phyloP scores from a whole-genome alignment of 2,888 invertebrate genomes.

The Hybos culiciformis region DNA sequence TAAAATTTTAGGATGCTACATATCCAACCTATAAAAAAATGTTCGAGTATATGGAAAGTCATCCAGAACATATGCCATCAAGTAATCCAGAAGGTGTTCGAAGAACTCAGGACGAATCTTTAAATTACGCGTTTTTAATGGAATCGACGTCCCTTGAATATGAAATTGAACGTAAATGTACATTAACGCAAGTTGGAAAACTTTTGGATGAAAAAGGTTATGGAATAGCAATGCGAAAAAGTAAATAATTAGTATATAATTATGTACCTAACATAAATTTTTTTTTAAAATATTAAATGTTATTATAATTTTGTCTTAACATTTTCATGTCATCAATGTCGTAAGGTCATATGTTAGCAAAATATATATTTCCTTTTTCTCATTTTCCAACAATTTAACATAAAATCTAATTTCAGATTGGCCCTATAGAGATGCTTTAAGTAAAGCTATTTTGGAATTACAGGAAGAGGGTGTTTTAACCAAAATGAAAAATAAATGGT shows the following conservation, averaged over 20 bases:
- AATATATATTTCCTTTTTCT: neutral
- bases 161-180: slow-evolving; percentile 48
- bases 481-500: slow-evolving; percentile 74
- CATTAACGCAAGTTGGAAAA: slow-evolving; percentile 45
- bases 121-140: slow-evolving; percentile 63
- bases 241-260: slow-evolving; percentile 28
- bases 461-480: slow-evolving; percentile 72
- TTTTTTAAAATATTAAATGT: neutral
- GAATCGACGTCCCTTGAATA: slow-evolving; percentile 69
- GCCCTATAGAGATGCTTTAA: slow-evolving; percentile 56
- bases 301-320: neutral
- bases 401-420: slow-evolving; percentile 22
- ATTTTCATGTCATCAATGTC: no score
- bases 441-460: slow-evolving; percentile 64
- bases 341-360: neutral
- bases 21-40: slow-evolving; percentile 62
- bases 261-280: neutral
- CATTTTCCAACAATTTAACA: neutral
- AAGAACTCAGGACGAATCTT: slow-evolving; percentile 34
- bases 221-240: slow-evolving; percentile 55
- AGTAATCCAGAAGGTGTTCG: slow-evolving; percentile 44
- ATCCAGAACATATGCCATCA: slow-evolving; percentile 41
- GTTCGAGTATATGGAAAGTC: slow-evolving; percentile 61
- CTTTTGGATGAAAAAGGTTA: slow-evolving; percentile 57
- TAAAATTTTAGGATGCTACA: slow-evolving; percentile 50